Percentiles rank a stretch among this genome's conserved stretches.
Conservation (phyloP, 1,140 invertebrate genomes). For the Saxidomus purpurata region DNA sequence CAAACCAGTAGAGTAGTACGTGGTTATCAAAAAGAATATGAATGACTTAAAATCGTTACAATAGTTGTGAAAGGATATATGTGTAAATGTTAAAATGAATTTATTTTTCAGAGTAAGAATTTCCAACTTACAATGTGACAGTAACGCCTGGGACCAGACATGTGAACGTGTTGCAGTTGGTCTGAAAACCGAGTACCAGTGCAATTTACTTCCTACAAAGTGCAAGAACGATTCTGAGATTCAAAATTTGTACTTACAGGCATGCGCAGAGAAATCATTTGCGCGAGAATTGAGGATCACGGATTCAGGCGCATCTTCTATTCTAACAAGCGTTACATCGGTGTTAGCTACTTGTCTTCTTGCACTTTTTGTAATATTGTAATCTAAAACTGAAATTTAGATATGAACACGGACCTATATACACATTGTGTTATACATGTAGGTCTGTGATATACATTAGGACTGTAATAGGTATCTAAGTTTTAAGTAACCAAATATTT, state of each 20-base stretch:
- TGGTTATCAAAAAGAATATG: too few relatives aligned
- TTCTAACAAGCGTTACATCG: too few relatives aligned
- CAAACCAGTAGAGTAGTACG: too few relatives aligned
- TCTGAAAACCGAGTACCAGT: slow-evolving; percentile 59
- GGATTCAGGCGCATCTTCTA: background rate
- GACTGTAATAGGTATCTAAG: too few relatives aligned
- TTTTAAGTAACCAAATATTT: too few relatives aligned
- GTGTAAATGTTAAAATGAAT: too few relatives aligned
- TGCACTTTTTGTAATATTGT: background rate
- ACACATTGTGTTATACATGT: too few relatives aligned
- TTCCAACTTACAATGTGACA: slow-evolving; percentile 44
- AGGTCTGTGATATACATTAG: too few relatives aligned
- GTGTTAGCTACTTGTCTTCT: background rate
- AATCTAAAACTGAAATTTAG: background rate
- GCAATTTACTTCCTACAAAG: slow-evolving; percentile 46
- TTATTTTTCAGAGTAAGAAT: slow-evolving; percentile 54
- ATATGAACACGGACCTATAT: too few relatives aligned
- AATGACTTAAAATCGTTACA: too few relatives aligned
- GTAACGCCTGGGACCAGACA: slow-evolving; percentile 26
- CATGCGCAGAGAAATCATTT: slow-evolving; percentile 31
- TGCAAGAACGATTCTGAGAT: slow-evolving; percentile 41
- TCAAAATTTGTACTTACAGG: background rate
- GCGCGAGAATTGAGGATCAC: slow-evolving; percentile 15
- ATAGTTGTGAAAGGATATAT: too few relatives aligned
- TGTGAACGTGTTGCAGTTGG: slow-evolving; percentile 47